phyloP scores from a whole-genome alignment of 1,140 invertebrate species.

The Lepidurus arcticus region DNA sequence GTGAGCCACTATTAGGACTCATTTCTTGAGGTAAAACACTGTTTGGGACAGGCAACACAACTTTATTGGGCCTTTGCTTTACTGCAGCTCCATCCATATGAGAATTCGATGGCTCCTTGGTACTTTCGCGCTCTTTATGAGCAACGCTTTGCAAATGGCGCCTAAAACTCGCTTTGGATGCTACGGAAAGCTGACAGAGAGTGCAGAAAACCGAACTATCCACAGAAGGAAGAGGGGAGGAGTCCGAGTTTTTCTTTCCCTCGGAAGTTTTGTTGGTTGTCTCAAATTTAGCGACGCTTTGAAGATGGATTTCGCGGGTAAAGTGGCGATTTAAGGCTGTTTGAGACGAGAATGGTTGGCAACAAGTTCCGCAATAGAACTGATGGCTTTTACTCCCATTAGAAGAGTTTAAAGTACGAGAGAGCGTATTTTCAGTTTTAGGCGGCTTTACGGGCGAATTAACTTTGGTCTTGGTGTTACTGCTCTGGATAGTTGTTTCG shows the following conservation, averaged over 20 bases:
- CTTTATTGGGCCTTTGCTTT: too few relatives aligned
- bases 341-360: background rate
- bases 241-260: background rate
- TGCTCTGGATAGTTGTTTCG: background rate
- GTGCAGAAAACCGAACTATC: background rate
- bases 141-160: background rate
- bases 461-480: background rate
- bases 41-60: background rate
- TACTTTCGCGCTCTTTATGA: background rate
- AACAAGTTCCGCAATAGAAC: background rate
- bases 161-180: background rate
- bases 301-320: slow-evolving; percentile 4
- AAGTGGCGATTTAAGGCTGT: background rate
- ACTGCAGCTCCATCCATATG: too few relatives aligned
- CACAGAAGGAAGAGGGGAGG: background rate
- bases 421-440: too few relatives aligned
- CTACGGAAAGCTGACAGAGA: background rate
- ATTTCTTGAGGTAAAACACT: background rate
- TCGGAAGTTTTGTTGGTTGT: background rate
- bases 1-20: background rate
- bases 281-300: background rate
- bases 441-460: too few relatives aligned
- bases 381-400: background rate
- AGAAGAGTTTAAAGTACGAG: background rate
- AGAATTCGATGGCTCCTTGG: background rate